Conservation (phyloP, 1,140 invertebrate species). For the Gryllus bimaculatus region DNA sequence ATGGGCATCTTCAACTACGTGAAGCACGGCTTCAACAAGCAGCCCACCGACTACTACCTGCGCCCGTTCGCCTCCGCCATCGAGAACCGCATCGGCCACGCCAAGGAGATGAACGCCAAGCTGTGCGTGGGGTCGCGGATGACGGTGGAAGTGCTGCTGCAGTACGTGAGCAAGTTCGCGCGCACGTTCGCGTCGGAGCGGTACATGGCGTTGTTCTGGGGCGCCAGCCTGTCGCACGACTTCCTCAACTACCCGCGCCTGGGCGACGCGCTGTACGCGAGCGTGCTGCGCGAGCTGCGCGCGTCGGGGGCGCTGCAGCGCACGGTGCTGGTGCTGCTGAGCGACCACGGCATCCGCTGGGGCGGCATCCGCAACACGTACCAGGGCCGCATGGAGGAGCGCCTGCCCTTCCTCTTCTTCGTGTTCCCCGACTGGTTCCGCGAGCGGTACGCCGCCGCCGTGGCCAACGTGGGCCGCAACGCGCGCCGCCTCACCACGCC, state of each 20-base stretch:
- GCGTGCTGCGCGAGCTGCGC: constrained; percentile 30
- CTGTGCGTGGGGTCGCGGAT: constrained; percentile 42
- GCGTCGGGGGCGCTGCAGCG: constrained; percentile 33
- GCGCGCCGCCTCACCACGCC: constrained; percentile 43
- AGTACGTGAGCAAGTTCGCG: constrained; percentile 27
- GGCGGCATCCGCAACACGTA: constrained; percentile 52
- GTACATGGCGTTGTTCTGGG: constrained; percentile 43
- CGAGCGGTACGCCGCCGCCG: constrained; percentile 38
- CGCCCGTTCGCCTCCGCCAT: constrained; percentile 38
- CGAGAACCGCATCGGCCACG: constrained; percentile 39
- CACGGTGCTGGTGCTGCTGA: constrained; percentile 53
- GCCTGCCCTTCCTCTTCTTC: constrained; percentile 55
- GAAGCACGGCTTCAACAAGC: constrained; percentile 41
- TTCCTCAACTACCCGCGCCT: constrained; percentile 36
- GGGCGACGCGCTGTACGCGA: constrained; percentile 35
- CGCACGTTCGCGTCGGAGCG: constrained; percentile 18
- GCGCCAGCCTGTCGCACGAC: constrained; percentile 42
- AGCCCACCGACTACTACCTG: constrained; percentile 49
- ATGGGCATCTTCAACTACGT: constrained; percentile 49
- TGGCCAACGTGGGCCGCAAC: constrained; percentile 44
- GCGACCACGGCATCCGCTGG: constrained; percentile 62
- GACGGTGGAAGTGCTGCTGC: constrained; percentile 29
- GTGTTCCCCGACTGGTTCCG: constrained; percentile 49
- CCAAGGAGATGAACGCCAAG: constrained; percentile 38
- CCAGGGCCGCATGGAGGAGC: constrained; percentile 51